Evolutionary conservation across 2,797 vertebrate genomes (phyloP).

Genomic region (Cheirogaleus major): DNA sequence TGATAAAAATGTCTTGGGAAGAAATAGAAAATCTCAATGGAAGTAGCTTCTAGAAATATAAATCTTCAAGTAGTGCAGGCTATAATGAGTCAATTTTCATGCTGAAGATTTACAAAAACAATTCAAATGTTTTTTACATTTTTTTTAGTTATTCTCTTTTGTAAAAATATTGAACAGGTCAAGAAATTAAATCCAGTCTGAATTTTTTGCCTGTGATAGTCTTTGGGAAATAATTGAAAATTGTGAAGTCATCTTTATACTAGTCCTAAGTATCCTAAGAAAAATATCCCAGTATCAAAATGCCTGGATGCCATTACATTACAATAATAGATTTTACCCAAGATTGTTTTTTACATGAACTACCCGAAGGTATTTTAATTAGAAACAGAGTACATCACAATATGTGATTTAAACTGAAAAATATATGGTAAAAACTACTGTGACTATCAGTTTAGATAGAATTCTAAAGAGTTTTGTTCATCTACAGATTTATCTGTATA

Average conservation of each 20-base stretch:
- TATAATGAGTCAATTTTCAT: not conserved
- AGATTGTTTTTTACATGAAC: not conserved
- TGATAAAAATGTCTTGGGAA: not conserved
- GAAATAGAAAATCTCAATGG: not conserved
- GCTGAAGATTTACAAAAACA: not conserved
- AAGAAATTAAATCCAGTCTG: not conserved
- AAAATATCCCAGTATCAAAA: not conserved
- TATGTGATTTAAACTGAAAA: slow-evolving; percentile 1
- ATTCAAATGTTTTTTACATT: not conserved
- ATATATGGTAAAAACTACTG: not conserved
- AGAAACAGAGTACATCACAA: not conserved
- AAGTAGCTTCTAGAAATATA: not conserved
- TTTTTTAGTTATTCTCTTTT: not conserved
- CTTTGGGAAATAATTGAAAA: not conserved
- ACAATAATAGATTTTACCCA: not conserved
- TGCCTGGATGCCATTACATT: not conserved
- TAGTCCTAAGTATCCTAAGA: not conserved
- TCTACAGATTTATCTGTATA: not conserved
- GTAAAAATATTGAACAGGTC: not conserved
- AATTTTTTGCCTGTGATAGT: not conserved
- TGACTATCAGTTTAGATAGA: not conserved
- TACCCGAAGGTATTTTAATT: not conserved
- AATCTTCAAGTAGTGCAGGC: not conserved
- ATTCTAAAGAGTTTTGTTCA: not conserved
- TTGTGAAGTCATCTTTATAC: not conserved